Percentiles rank a stretch among this genome's conserved stretches.
Evolutionary conservation across 1,140 invertebrate species (phyloP).

Genomic region (Lordiphosa clarofinis): DNA sequence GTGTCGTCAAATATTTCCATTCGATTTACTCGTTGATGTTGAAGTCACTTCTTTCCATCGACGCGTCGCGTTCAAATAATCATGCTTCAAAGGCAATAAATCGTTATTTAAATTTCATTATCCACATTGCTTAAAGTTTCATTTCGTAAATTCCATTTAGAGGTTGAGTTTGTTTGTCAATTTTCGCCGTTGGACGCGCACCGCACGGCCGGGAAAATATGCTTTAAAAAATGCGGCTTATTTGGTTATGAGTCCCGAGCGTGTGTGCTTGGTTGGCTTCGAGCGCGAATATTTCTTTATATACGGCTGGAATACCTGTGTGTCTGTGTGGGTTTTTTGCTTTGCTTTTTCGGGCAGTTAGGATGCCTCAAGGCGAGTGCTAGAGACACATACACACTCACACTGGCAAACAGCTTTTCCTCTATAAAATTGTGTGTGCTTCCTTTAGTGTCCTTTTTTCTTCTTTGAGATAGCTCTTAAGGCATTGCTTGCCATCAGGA

Average conservation of each 20-base stretch:
- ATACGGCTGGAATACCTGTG: slow-evolving; percentile 29
- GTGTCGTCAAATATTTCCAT: no score
- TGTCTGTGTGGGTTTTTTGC: slow-evolving; percentile 19
- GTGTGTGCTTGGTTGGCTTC: slow-evolving; percentile 35
- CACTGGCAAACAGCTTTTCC: slow-evolving; percentile 30
- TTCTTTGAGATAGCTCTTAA: slow-evolving; percentile 15
- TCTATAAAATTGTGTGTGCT: slow-evolving; percentile 40
- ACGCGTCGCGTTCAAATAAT: slow-evolving; percentile 52
- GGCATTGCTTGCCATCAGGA: slow-evolving; percentile 20
- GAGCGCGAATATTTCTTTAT: slow-evolving; percentile 56
- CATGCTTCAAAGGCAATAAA: slow-evolving; percentile 77
- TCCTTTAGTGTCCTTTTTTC: slow-evolving; percentile 51
- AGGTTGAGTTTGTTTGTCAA: slow-evolving; percentile 34
- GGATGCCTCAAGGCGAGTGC: slow-evolving; percentile 23
- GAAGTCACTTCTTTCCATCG: slow-evolving; percentile 9
- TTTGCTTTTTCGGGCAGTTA: slow-evolving; percentile 10
- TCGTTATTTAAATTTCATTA: slow-evolving; percentile 78
- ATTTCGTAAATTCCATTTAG: slow-evolving; percentile 50
- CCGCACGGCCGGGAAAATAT: slow-evolving; percentile 36
- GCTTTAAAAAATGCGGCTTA: slow-evolving; percentile 67
- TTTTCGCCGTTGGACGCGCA: slow-evolving; percentile 31
- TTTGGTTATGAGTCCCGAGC: slow-evolving; percentile 73
- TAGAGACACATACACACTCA: slow-evolving; percentile 31
- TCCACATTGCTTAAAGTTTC: slow-evolving; percentile 70
- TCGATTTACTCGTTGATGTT: slow-evolving; percentile 7